phyloP scores from a whole-genome alignment of 2,888 invertebrate species.

The Quadroppia sp. region DNA sequence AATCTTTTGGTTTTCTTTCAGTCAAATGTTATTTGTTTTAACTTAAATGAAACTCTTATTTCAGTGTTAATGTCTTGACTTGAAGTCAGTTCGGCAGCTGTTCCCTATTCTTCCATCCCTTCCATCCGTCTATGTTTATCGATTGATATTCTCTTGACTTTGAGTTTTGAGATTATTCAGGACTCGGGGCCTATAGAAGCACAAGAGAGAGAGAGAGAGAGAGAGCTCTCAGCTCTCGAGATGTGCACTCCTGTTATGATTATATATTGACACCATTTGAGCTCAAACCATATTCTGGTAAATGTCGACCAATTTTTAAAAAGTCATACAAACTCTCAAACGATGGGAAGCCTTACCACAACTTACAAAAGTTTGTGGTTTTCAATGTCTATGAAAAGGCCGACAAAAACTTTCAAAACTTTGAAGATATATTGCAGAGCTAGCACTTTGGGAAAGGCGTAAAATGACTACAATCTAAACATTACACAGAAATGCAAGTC shows the following conservation, averaged over 20 bases:
- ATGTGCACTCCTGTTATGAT: constrained; percentile 9
- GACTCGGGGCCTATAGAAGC: not conserved
- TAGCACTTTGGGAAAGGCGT: not conserved
- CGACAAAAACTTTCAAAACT: constrained; percentile 18
- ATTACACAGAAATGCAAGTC: constrained; percentile 11
- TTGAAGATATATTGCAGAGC: constrained; percentile 2
- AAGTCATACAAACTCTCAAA: not conserved
- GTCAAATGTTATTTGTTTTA: constrained; percentile 2
- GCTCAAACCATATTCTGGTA: constrained; percentile 11
- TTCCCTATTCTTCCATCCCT: not conserved
- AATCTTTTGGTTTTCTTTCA: not conserved
- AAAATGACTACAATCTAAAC: constrained; percentile 8
- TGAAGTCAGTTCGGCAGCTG: not conserved
- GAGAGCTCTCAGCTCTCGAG: not conserved
- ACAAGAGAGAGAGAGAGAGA: no score
- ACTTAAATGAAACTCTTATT: not conserved
- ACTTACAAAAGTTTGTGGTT: constrained; percentile 4
- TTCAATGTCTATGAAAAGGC: not conserved
- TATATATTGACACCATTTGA: constrained; percentile 6
- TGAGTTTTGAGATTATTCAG: not conserved
- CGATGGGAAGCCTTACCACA: constrained; percentile 6
- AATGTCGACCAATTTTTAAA: constrained; percentile 12
- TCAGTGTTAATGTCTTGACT: no score
- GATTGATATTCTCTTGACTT: not conserved
- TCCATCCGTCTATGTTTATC: not conserved